Percentiles rank a stretch among this genome's conserved stretches.
Evolutionary conservation across 2,113 vertebrate genomes (phyloP).

Genomic region (Athene noctua): DNA sequence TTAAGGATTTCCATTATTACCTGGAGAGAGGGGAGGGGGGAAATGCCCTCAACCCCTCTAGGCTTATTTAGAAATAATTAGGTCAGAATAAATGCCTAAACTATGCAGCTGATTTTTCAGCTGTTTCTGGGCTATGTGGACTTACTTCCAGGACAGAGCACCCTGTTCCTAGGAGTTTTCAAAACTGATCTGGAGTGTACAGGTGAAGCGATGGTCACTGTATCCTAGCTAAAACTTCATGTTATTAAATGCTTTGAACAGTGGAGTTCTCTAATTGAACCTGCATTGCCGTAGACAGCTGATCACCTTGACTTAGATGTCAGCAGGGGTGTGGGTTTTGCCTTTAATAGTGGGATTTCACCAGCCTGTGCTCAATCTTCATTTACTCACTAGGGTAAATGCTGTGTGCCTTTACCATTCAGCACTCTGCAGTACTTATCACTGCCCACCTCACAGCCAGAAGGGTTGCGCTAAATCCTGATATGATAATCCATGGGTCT

Average conservation of each 20-base stretch:
- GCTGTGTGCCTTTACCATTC: rapidly evolving
- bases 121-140: background rate
- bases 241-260: background rate
- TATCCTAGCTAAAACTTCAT: background rate
- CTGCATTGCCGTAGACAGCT: rapidly evolving
- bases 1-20: background rate
- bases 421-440: background rate
- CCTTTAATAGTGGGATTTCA: background rate
- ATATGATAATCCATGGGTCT: background rate
- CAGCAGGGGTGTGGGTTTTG: background rate
- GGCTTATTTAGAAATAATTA: background rate
- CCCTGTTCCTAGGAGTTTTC: background rate
- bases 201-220: background rate
- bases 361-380: rapidly evolving
- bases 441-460: background rate
- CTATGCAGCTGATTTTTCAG: background rate
- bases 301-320: rapidly evolving
- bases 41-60: background rate
- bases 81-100: slow-evolving; percentile 47
- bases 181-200: rapidly evolving
- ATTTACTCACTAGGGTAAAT: background rate
- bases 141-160: background rate
- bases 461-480: background rate
- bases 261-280: background rate
- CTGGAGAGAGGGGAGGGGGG: background rate